These are phyloP conservation scores for Protaetia brevitarsis DNA, from an alignment of 1,140 invertebrate species.

Conservation along the genomic window DNA sequence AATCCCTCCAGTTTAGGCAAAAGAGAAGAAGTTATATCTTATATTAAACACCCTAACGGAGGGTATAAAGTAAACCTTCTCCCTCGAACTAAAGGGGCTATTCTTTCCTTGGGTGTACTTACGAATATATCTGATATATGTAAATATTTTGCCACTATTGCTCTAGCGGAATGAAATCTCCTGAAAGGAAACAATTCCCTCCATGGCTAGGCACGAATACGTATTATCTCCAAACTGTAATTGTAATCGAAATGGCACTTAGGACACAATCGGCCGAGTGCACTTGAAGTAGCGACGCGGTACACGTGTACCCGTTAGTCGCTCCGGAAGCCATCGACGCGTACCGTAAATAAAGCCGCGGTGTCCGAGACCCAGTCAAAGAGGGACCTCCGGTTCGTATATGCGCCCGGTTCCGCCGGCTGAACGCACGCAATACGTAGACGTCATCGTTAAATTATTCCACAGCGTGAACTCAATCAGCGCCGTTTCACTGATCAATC, in stretches of 20 bases:
- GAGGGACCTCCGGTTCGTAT: background rate
- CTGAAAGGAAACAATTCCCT: no score
- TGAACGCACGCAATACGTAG: constrained; percentile 21
- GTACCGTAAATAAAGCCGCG: constrained; percentile 20
- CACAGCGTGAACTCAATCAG: constrained; percentile 32
- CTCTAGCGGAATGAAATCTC: no score
- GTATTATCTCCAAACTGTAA: no score
- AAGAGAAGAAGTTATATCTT: no score
- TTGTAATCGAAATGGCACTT: constrained; percentile 1
- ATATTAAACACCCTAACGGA: no score
- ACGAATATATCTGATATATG: no score
- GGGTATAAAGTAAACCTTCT: no score
- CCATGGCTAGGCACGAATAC: no score
- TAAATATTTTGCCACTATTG: no score
- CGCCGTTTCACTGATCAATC: constrained; percentile 34
- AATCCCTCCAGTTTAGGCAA: no score
- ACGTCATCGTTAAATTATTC: constrained; percentile 35
- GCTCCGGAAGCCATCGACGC: background rate
- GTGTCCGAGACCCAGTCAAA: background rate
- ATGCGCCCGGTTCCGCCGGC: background rate
- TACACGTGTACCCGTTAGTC: background rate
- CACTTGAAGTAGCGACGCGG: background rate
- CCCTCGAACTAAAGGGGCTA: no score
- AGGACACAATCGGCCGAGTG: background rate
- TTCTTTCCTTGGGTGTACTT: no score